Evolutionary conservation across 1,140 invertebrate species (phyloP).

Genomic region (Agrilus planipennis): DNA sequence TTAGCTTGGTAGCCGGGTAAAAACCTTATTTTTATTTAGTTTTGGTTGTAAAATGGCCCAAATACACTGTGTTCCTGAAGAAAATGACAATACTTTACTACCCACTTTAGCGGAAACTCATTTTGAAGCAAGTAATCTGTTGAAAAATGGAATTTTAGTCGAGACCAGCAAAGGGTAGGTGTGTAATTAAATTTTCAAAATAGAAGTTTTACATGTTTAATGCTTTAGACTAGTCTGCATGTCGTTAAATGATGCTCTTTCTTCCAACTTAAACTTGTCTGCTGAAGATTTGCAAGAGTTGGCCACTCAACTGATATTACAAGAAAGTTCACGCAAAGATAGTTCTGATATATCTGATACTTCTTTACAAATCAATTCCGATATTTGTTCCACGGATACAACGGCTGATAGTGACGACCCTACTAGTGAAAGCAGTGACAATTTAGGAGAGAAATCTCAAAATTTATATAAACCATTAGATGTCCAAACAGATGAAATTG

Average conservation of each 20-base stretch:
- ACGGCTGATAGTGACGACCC: slow-evolving; percentile 30
- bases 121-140: slow-evolving; percentile 32
- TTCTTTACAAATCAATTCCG: slow-evolving; percentile 12
- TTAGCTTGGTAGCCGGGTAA: too few relatives aligned
- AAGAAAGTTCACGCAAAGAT: slow-evolving; percentile 18
- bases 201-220: slow-evolving; percentile 6
- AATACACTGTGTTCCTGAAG: too few relatives aligned
- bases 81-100: too few relatives aligned
- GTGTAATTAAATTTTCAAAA: slow-evolving; percentile 7
- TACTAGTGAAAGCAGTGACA: slow-evolving; percentile 31
- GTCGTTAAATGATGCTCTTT: slow-evolving; percentile 34
- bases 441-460: too few relatives aligned
- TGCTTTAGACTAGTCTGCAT: slow-evolving; percentile 34
- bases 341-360: slow-evolving; percentile 8
- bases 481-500: too few relatives aligned
- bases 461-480: too few relatives aligned
- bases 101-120: too few relatives aligned
- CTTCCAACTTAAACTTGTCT: slow-evolving; percentile 33
- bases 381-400: slow-evolving; percentile 12
- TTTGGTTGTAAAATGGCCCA: too few relatives aligned
- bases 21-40: too few relatives aligned
- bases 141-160: slow-evolving; percentile 35
- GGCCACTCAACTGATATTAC: slow-evolving; percentile 31
- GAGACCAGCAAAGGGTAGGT: slow-evolving; percentile 35
- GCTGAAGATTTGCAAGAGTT: slow-evolving; percentile 35